A percentile compares a stretch with the other conserved stretches of the same genome.
Evolutionary conservation across 2,113 vertebrate genomes (phyloP).

Genomic region (Chaetops frenatus): DNA sequence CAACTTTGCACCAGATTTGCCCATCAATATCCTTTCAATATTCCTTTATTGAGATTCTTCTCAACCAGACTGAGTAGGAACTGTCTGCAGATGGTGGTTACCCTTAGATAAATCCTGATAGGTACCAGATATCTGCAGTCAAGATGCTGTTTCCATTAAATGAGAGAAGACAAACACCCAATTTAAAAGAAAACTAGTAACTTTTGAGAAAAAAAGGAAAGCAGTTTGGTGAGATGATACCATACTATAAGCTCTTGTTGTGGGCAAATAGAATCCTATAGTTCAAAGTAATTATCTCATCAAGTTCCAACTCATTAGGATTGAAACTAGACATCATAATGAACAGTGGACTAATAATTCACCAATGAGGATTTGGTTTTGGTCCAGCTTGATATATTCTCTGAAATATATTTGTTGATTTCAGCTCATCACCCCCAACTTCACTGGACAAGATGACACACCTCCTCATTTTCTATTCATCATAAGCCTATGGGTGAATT

Average conservation of each 20-base stretch:
- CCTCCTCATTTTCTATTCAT: conserved; percentile 39
- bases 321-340: conserved; percentile 48
- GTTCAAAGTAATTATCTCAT: conserved; percentile 69
- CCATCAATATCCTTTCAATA: background rate
- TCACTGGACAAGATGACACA: conserved; percentile 31
- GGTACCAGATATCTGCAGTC: background rate
- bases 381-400: conserved; percentile 50
- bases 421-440: conserved; percentile 39
- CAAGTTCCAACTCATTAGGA: conserved; percentile 70
- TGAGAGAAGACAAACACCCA: conserved; percentile 35
- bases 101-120: background rate
- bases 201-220: conserved; percentile 44
- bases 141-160: conserved; percentile 29
- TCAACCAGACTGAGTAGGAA: background rate
- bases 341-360: conserved; percentile 62
- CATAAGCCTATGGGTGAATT: conserved; percentile 22
- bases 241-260: conserved; percentile 56
- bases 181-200: conserved; percentile 52
- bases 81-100: background rate
- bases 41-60: background rate
- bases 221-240: conserved; percentile 50
- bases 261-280: conserved; percentile 67
- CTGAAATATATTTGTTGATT: conserved; percentile 45
- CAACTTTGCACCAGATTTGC: background rate
- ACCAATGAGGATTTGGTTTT: conserved; percentile 41